Conservation (phyloP, 2,113 vertebrate genomes). For the Dipodomys spectabilis region DNA sequence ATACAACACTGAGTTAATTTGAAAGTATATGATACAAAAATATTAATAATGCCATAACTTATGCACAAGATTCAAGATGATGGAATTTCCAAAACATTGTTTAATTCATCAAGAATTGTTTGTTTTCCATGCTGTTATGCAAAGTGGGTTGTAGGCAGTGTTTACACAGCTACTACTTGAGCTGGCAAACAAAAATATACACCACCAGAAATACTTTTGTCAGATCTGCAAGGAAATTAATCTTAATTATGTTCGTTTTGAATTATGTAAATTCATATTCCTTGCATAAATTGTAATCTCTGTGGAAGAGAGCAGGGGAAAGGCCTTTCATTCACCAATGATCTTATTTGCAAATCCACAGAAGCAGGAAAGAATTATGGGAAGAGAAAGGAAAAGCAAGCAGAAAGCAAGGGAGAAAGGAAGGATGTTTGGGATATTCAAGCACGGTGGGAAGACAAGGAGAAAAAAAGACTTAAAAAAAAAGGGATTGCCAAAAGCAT, state of each 20-base stretch:
- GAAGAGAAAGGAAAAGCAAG: not conserved
- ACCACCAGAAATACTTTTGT: slow-evolving; percentile 49
- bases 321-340: not conserved
- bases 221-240: slow-evolving; percentile 45
- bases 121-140: slow-evolving; percentile 12
- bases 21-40: slow-evolving; percentile 62
- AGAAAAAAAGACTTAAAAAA: not conserved
- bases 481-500: not conserved
- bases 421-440: not conserved
- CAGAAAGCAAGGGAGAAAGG: not conserved
- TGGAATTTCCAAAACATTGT: slow-evolving; percentile 17
- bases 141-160: slow-evolving; percentile 30
- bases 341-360: not conserved
- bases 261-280: slow-evolving; percentile 58
- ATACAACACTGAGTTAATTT: slow-evolving; percentile 72
- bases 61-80: slow-evolving; percentile 63
- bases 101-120: slow-evolving; percentile 71
- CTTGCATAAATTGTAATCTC: slow-evolving; percentile 13
- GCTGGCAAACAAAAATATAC: slow-evolving; percentile 61
- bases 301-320: not conserved
- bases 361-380: not conserved
- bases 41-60: slow-evolving; percentile 63
- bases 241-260: slow-evolving; percentile 57
- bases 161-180: not conserved
- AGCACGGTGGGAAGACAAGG: not conserved